Evolutionary conservation across 1,140 invertebrate species (phyloP).

Genomic region (Bilobella aurantiaca): DNA sequence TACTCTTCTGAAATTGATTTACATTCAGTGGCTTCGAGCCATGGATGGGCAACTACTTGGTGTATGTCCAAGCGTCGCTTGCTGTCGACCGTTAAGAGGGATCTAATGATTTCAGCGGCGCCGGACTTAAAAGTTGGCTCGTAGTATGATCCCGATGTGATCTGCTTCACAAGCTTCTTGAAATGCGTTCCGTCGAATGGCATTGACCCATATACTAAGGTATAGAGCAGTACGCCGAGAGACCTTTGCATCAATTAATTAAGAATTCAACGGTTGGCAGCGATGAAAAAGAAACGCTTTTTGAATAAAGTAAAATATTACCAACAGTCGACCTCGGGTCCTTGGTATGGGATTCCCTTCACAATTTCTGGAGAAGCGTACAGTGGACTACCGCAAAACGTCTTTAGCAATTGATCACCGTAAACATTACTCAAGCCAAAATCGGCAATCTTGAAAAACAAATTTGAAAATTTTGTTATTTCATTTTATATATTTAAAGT

Average conservation of each 20-base stretch:
- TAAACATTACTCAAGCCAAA: conserved; percentile 98
- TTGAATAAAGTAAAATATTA: too few relatives aligned
- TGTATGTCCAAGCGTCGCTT: conserved; percentile 80
- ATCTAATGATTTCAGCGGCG: conserved; percentile 83
- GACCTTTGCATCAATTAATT: too few relatives aligned
- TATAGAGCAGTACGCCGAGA: conserved; percentile 92
- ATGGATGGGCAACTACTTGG: conserved; percentile 88
- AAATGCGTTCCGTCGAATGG: conserved; percentile 99
- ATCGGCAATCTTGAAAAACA: conserved; percentile 77
- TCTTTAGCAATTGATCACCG: conserved; percentile 76
- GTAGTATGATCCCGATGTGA: conserved; percentile 78
- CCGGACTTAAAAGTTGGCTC: conserved; percentile 92
- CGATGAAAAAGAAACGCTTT: too few relatives aligned
- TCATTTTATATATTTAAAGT: too few relatives aligned
- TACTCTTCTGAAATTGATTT: background rate
- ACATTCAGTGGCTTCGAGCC: conserved; percentile 53
- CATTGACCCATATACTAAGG: conserved; percentile 98
- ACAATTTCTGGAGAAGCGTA: conserved; percentile 99
- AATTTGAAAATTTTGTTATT: too few relatives aligned
- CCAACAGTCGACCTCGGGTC: conserved; percentile 68
- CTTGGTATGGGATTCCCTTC: conserved; percentile 90
- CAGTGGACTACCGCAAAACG: conserved; percentile 94
- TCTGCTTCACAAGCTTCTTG: conserved; percentile 90
- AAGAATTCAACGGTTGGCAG: too few relatives aligned
- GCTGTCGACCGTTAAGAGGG: conserved; percentile 87